Percentiles rank a stretch among this genome's conserved stretches.
Evolutionary conservation across 2,113 vertebrate species (phyloP).

Genomic region (Ariopsis seemanni): DNA sequence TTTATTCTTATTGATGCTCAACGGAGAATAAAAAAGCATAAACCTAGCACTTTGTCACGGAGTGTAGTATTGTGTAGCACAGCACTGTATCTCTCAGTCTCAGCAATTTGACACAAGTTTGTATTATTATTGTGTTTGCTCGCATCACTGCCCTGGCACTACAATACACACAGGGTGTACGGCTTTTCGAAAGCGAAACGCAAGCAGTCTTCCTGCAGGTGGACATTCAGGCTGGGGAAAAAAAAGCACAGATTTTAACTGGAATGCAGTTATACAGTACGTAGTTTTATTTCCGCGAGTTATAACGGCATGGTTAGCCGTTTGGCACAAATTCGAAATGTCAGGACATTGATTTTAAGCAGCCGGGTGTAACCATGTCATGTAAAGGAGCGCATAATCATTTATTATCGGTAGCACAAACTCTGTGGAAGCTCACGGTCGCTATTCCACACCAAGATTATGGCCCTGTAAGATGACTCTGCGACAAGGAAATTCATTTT

Average conservation of each 20-base stretch:
- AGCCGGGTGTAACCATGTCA: background rate
- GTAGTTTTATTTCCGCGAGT: background rate
- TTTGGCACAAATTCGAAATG: background rate
- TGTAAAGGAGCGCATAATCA: background rate
- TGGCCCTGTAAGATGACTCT: too few relatives aligned
- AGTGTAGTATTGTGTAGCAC: background rate
- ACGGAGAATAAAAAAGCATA: background rate
- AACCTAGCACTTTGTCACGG: background rate
- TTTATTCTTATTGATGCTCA: background rate
- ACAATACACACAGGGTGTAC: background rate
- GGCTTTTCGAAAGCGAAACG: background rate
- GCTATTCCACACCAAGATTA: background rate
- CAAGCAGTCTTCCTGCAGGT: background rate
- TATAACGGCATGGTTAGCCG: background rate
- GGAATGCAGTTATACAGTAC: background rate
- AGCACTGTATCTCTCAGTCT: background rate
- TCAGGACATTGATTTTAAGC: background rate
- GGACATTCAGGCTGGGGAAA: background rate
- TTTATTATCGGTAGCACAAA: background rate
- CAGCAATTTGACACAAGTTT: constrained; percentile 15
- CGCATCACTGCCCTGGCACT: background rate
- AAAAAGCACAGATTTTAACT: background rate
- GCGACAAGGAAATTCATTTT: background rate
- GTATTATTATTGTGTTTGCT: background rate
- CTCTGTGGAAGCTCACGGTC: background rate